These are phyloP conservation scores for Mungos mungo DNA, from an alignment of 2,113 vertebrate genomes.

Conservation along the genomic window DNA sequence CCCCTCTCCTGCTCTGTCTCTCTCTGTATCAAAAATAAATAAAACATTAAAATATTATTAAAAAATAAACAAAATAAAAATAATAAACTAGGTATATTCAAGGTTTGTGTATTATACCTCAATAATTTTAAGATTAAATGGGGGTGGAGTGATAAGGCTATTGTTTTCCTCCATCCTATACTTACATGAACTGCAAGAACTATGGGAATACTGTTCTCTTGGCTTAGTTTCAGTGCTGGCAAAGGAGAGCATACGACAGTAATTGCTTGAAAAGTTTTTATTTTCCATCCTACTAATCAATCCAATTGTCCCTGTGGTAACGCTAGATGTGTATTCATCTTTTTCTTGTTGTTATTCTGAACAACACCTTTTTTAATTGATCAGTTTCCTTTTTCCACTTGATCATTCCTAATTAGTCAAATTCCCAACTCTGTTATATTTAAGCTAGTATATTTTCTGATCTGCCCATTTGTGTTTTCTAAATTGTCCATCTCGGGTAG, in stretches of 20 bases:
- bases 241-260: background rate
- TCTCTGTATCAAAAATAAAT: too few species aligned
- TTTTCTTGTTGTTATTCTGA: background rate
- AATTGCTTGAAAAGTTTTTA: background rate
- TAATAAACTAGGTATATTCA: background rate
- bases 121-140: background rate
- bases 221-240: background rate
- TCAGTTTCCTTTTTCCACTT: background rate
- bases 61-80: too few species aligned
- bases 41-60: too few species aligned
- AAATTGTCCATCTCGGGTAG: background rate
- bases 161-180: background rate
- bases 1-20: too few species aligned
- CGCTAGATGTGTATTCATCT: background rate
- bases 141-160: accelerated
- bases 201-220: background rate
- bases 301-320: background rate
- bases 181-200: background rate
- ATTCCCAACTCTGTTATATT: background rate
- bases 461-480: background rate
- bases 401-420: background rate
- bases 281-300: background rate
- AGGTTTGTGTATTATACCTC: background rate
- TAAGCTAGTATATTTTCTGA: background rate
- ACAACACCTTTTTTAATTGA: background rate